Evolutionary conservation across 1,140 invertebrate species (phyloP).

Genomic region (Pteromalus puparum): DNA sequence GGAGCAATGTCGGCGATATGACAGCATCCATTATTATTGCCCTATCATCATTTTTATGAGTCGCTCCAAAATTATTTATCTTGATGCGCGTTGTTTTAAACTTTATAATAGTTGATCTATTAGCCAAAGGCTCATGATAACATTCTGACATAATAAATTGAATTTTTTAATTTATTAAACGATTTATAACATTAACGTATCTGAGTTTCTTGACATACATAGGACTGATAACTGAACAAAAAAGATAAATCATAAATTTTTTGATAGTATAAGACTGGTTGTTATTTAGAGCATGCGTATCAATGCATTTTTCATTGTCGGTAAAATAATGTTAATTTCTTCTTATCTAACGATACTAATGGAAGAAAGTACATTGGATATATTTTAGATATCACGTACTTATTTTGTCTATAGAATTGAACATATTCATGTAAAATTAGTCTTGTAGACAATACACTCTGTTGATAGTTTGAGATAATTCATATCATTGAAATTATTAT

Average conservation of each 20-base stretch:
- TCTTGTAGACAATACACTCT: neutral
- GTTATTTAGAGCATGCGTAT: neutral
- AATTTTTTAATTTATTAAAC: neutral
- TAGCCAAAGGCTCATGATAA: neutral
- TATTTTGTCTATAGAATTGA: neutral
- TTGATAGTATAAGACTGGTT: neutral
- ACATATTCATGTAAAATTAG: neutral
- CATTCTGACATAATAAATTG: neutral
- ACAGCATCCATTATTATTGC: neutral
- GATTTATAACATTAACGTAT: neutral
- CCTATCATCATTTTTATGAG: neutral
- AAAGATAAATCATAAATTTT: neutral
- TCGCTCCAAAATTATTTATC: neutral
- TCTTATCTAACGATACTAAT: conserved; percentile 2
- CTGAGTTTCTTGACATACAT: neutral
- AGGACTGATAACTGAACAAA: neutral
- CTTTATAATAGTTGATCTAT: neutral
- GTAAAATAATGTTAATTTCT: neutral
- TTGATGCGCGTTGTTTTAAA: neutral
- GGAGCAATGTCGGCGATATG: neutral
- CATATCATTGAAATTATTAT: too few species aligned
- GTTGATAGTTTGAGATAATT: neutral
- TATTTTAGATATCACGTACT: neutral
- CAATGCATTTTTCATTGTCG: neutral
- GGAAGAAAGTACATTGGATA: conserved; percentile 10